These are phyloP conservation scores for Drosophila elegans DNA, from an alignment of 1,140 invertebrate genomes.

Conservation along the genomic window DNA sequence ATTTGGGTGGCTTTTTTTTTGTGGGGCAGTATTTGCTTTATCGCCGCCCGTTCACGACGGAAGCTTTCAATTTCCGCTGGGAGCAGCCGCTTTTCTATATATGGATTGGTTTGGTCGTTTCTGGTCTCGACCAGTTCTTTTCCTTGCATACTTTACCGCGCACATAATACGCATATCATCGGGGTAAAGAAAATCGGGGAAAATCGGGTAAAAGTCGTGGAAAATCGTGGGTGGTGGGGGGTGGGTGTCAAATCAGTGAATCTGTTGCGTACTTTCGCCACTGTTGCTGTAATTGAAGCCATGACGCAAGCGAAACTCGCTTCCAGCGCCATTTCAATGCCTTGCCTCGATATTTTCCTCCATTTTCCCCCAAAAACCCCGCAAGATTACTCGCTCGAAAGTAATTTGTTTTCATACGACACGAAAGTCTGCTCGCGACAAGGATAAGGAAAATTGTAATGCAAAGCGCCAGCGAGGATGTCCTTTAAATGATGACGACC, in stretches of 20 bases:
- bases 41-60: constrained; percentile 33
- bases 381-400: constrained; percentile 64
- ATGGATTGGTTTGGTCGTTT: constrained; percentile 6
- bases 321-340: constrained; percentile 32
- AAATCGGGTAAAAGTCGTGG: constrained; percentile 11
- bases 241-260: constrained; percentile 9
- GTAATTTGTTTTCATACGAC: constrained; percentile 71
- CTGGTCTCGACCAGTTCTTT: constrained; percentile 18
- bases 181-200: background rate
- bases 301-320: constrained; percentile 69
- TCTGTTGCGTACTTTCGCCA: constrained; percentile 32
- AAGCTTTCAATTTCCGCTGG: constrained; percentile 73
- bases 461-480: constrained; percentile 9
- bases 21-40: background rate
- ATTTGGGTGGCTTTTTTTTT: background rate
- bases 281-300: constrained; percentile 68
- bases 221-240: background rate
- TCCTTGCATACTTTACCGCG: constrained; percentile 40
- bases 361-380: background rate
- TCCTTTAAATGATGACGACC: constrained; percentile 29
- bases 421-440: constrained; percentile 44
- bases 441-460: constrained; percentile 20
- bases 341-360: constrained; percentile 3
- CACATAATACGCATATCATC: constrained; percentile 52
- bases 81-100: constrained; percentile 21